A percentile compares a stretch with the other conserved stretches of the same genome.
phyloP scores from a whole-genome alignment of 2,888 invertebrate genomes.

The Ectropis crepuscularia region DNA sequence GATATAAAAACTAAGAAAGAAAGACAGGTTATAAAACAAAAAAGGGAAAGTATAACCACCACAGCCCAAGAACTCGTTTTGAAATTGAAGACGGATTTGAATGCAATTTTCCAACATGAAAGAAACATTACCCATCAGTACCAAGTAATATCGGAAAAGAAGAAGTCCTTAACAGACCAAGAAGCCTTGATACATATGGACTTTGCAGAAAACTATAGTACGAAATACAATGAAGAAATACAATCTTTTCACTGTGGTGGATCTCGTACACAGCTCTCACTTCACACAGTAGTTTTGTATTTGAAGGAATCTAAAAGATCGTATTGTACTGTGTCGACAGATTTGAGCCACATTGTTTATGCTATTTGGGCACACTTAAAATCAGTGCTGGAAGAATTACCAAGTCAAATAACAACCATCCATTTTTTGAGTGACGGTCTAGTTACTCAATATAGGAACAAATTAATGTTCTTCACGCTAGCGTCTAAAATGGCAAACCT shows the following conservation, averaged over 20 bases:
- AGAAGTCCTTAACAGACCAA: constrained; percentile 35
- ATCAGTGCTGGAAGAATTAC: constrained; percentile 27
- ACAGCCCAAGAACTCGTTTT: constrained; percentile 11
- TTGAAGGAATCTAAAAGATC: constrained; percentile 35
- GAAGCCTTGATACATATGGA: constrained; percentile 44
- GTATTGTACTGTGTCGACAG: constrained; percentile 48
- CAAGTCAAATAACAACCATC: constrained; percentile 47
- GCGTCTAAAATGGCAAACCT: constrained; percentile 26
- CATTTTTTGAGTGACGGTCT: no score
- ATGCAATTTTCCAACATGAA: constrained; percentile 20
- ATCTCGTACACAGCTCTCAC: constrained; percentile 47
- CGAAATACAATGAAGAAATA: constrained; percentile 51
- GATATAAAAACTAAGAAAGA: constrained; percentile 30
- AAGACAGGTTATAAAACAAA: constrained; percentile 20
- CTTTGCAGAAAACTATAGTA: constrained; percentile 59
- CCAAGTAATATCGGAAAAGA: constrained; percentile 18
- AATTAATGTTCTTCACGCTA: constrained; percentile 51
- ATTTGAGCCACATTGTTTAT: constrained; percentile 46
- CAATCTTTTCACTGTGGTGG: constrained; percentile 49
- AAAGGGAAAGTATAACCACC: constrained; percentile 11
- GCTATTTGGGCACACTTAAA: constrained; percentile 39
- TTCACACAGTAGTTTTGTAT: constrained; percentile 60
- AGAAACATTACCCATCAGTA: constrained; percentile 30
- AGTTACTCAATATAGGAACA: constrained; percentile 55
- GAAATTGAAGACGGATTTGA: constrained; percentile 22